Evolutionary conservation across 2,888 invertebrate species (phyloP).

Genomic region (Lasioglossum vierecki): DNA sequence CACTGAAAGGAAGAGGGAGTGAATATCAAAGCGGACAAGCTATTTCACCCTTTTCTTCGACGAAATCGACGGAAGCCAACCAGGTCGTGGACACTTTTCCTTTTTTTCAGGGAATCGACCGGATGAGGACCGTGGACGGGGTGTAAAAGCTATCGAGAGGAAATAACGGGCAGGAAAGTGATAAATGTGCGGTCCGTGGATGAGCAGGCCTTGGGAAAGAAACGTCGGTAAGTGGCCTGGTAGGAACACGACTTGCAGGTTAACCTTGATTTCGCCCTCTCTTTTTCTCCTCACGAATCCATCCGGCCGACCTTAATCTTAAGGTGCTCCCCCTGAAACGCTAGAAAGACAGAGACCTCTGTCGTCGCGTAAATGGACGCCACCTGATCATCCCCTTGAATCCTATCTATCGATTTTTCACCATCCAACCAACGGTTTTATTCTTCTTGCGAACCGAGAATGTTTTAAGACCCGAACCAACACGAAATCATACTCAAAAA

Average conservation of each 20-base stretch:
- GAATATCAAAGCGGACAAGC: conserved; percentile 21
- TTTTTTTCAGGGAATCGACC: conserved; percentile 44
- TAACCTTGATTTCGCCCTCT: conserved; percentile 66
- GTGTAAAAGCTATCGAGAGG: conserved; percentile 61
- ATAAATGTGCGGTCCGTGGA: conserved; percentile 56
- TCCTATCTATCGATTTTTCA: conserved; percentile 50
- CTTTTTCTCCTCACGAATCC: conserved; percentile 47
- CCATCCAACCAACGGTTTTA: not conserved
- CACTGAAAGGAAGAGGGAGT: not conserved
- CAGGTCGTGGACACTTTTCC: conserved; percentile 15
- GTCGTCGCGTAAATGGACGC: conserved; percentile 30
- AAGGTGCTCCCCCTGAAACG: not conserved
- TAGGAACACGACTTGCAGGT: conserved; percentile 62
- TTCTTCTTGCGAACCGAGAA: not conserved
- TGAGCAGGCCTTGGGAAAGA: conserved; percentile 34
- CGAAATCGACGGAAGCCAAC: conserved; percentile 29
- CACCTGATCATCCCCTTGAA: conserved; percentile 34
- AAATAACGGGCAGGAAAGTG: conserved; percentile 58
- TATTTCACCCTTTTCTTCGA: conserved; percentile 16
- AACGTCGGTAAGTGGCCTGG: conserved; percentile 55
- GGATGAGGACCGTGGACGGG: conserved; percentile 22
- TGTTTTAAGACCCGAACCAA: not conserved
- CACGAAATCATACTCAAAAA: not conserved
- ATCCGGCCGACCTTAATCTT: conserved; percentile 34
- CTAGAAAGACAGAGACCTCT: conserved; percentile 9